Evolutionary conservation across 2,113 vertebrate genomes (phyloP).

Genomic region (Pycnonotus jocosus): DNA sequence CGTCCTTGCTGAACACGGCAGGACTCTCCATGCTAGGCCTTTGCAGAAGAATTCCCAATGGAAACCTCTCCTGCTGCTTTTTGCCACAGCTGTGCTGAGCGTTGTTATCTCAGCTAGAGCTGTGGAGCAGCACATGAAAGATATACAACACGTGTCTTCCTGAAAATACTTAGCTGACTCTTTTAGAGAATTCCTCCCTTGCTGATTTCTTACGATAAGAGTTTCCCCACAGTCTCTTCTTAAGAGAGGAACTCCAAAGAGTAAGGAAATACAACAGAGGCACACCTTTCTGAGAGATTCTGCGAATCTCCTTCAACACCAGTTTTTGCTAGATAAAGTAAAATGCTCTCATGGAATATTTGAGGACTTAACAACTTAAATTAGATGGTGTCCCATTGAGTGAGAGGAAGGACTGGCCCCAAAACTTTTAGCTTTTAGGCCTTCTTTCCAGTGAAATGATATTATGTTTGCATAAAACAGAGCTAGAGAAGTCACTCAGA

Average conservation of each 20-base stretch:
- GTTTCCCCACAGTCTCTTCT: not conserved
- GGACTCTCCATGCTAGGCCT: not conserved
- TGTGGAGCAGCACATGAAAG: not conserved
- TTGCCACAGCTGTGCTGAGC: not conserved
- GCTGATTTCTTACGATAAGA: not conserved
- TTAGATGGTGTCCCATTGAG: not conserved
- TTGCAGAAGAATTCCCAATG: not conserved
- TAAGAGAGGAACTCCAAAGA: not conserved
- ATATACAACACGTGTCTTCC: accelerated
- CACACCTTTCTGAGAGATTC: not conserved
- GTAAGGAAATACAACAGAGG: not conserved
- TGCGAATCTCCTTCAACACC: not conserved
- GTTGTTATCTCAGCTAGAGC: not conserved
- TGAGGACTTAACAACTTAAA: not conserved
- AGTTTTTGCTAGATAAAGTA: not conserved
- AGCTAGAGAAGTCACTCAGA: not conserved
- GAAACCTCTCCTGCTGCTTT: not conserved
- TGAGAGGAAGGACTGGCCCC: not conserved
- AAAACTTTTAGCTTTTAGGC: not conserved
- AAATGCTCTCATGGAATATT: not conserved
- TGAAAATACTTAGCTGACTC: not conserved
- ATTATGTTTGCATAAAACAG: not conserved
- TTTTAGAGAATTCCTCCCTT: not conserved
- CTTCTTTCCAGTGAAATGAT: not conserved
- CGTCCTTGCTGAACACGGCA: not conserved